Evolutionary conservation across 2,113 vertebrate species (phyloP).

Genomic region (Anarrhichthys ocellatus): DNA sequence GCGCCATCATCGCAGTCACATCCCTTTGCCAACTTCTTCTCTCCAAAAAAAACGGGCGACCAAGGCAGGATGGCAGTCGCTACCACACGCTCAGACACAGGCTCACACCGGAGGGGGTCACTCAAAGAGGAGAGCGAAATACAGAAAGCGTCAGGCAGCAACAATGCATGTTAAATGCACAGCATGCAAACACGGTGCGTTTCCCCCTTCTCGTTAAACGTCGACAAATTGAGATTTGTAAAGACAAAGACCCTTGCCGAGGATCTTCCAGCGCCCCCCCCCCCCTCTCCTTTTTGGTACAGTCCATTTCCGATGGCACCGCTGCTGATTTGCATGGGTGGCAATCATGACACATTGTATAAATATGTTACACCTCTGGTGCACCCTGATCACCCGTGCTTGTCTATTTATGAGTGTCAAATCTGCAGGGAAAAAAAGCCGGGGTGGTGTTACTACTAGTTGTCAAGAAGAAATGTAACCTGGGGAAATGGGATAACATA

Average conservation of each 20-base stretch:
- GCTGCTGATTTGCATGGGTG: constrained; percentile 69
- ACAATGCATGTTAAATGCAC: fast-evolving
- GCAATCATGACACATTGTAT: constrained; percentile 71
- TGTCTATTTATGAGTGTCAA: constrained; percentile 14
- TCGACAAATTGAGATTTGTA: not conserved
- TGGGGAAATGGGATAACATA: not conserved
- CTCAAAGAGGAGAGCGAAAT: not conserved
- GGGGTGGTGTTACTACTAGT: not conserved
- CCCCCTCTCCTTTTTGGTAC: constrained; percentile 67
- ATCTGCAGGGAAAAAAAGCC: constrained; percentile 1
- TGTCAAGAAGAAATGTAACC: not conserved
- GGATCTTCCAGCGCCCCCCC: not conserved
- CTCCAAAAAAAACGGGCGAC: constrained; percentile 58
- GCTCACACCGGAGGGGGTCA: constrained; percentile 42
- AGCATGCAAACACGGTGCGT: fast-evolving
- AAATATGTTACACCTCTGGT: constrained; percentile 70
- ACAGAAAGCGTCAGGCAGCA: no score
- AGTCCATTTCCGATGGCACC: constrained; percentile 79
- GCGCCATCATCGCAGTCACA: constrained; percentile 85
- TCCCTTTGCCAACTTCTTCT: constrained; percentile 78
- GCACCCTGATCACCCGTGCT: constrained; percentile 6
- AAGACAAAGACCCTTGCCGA: not conserved
- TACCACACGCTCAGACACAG: constrained; percentile 31
- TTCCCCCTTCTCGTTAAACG: fast-evolving
- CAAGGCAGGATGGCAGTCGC: constrained; percentile 58